Evolutionary conservation across 2,888 invertebrate genomes (phyloP), one percentile per base, ranked within the genome.

Genomic region (Brachypterus glaber): DNA sequence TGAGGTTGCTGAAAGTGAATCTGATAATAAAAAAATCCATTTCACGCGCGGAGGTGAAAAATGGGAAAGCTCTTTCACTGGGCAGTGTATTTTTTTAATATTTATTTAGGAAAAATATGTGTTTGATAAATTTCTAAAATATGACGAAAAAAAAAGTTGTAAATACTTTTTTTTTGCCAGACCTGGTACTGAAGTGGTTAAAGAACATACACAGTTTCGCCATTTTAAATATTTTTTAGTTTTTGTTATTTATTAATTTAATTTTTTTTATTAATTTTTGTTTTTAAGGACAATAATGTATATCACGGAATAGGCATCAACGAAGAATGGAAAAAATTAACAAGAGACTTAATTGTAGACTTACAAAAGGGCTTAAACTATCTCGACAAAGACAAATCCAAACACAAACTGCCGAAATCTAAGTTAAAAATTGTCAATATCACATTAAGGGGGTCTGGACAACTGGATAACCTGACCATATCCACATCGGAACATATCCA

Each of bases 341-440:
- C 90, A 0, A 73, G 96, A 29, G 92, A 96, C 61, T 72, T 96
- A 26, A 76, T 87, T 44, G 79, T 90, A 37, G 96, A 96, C 66
- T 74, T 93, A 53, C 87, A 89, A 60, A 96, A 96, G 67, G 93
- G 93, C 36, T 72, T 90, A 58, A 75, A 71, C 52, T 67, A 72
- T 49, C 74, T 73, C 51, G 79, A 79, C 51, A 73, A 76, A 52
- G 79, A 79, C 52, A 74, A 77, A 54, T 76, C 74, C n/a, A 80
- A 79, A 59, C 70, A 74, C 41, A 78, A 81, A 62, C 68, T 82
- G 7, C 77, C 79, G 1, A 70, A 79, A 48, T 79, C 79, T 33
- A 83, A 82, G 57, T 73, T 82, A 45, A 82, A 79, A 70, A 74
- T 82, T 29, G 48, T 51, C 15, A 49, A 47, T 40, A 54, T 58